phyloP scores from a whole-genome alignment of 2,888 invertebrate species.

The Molorchus minor region DNA sequence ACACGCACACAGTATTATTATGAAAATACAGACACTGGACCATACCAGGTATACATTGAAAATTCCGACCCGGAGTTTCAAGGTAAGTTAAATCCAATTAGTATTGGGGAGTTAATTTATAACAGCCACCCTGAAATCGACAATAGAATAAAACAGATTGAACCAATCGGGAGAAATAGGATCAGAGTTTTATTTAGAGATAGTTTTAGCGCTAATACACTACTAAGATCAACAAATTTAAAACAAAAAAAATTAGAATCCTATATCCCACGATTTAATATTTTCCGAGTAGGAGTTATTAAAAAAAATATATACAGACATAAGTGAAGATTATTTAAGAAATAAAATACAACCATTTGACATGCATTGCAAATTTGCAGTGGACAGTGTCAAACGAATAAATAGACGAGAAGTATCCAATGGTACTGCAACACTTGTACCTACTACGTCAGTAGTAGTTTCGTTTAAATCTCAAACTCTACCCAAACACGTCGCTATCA shows the following conservation, averaged over 20 bases:
- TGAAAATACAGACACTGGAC: not conserved
- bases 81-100: constrained; percentile 14
- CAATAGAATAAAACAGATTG: constrained; percentile 11
- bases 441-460: not conserved
- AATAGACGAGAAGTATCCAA: too few relatives aligned
- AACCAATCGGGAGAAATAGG: constrained; percentile 11
- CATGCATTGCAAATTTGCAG: not conserved
- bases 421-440: too few relatives aligned
- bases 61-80: constrained; percentile 1
- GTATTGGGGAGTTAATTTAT: constrained; percentile 10
- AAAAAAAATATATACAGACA: not conserved
- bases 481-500: not conserved
- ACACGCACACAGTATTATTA: too few relatives aligned
- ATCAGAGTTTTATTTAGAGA: constrained; percentile 3
- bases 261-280: not conserved
- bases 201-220: not conserved
- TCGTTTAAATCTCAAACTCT: not conserved
- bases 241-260: not conserved
- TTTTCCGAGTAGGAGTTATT: not conserved
- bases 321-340: not conserved
- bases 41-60: constrained; percentile 9
- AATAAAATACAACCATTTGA: not conserved
- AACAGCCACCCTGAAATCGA: constrained; percentile 5
- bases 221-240: not conserved
- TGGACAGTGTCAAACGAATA: not conserved